phyloP scores from a whole-genome alignment of 2,797 vertebrate species.

The Girardinus metallicus region DNA sequence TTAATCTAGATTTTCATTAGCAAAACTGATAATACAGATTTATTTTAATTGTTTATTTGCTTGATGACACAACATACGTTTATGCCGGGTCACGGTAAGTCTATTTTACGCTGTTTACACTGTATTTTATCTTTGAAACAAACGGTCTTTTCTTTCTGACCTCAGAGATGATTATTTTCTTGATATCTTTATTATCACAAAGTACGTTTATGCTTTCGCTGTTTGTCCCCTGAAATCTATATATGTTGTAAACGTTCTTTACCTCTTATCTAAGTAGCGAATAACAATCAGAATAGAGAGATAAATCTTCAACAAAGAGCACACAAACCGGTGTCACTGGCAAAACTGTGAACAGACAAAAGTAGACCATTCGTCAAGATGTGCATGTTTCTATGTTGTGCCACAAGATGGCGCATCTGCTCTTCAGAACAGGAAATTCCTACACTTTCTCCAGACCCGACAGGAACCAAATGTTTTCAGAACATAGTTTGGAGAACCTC shows the following conservation, averaged over 20 bases:
- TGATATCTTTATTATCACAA: background rate
- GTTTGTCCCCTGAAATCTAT: background rate
- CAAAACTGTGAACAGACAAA: background rate
- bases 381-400: background rate
- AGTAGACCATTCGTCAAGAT: background rate
- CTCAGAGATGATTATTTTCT: background rate
- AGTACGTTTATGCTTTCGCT: background rate
- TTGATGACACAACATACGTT: background rate
- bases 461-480: background rate
- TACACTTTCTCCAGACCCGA: background rate
- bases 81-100: background rate
- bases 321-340: background rate
- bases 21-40: background rate
- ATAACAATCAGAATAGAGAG: background rate
- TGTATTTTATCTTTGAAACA: background rate
- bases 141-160: background rate
- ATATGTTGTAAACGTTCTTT: background rate
- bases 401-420: slow-evolving; percentile 55
- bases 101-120: background rate
- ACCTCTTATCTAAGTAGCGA: background rate
- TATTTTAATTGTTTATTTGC: background rate
- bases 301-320: background rate
- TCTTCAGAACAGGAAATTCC: slow-evolving; percentile 5
- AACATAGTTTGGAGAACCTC: background rate
- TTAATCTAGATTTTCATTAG: background rate